Percentiles rank a stretch among this genome's conserved stretches.
These are phyloP conservation scores for Bungarus multicinctus DNA, from an alignment of 2,113 vertebrate species.

Conservation along the genomic window DNA sequence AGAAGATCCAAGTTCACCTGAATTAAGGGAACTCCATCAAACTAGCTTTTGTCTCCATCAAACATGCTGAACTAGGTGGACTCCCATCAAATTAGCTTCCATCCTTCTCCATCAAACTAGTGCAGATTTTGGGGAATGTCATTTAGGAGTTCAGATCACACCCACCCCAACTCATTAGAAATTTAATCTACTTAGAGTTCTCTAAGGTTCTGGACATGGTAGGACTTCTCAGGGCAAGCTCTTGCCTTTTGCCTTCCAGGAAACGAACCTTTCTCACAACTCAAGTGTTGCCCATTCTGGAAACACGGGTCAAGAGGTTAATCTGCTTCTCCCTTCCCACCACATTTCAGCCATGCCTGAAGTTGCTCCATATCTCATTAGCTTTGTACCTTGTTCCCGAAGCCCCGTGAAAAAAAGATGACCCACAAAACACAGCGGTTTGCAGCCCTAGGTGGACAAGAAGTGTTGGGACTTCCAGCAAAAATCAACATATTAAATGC, in stretches of 20 bases:
- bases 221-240: constrained; percentile 26
- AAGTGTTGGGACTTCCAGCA: constrained; percentile 44
- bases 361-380: rapidly evolving
- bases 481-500: constrained; percentile 32
- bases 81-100: too few relatives aligned
- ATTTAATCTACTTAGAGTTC: neutral
- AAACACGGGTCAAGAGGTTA: neutral
- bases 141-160: neutral
- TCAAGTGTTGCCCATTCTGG: constrained; percentile 22
- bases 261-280: neutral
- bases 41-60: too few relatives aligned
- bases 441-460: neutral
- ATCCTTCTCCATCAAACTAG: neutral
- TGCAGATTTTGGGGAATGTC: neutral
- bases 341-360: constrained; percentile 5
- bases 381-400: constrained; percentile 7
- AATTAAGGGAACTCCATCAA: too few relatives aligned
- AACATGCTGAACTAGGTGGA: too few relatives aligned
- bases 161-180: neutral
- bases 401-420: constrained; percentile 31
- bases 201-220: neutral
- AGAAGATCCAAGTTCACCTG: too few relatives aligned
- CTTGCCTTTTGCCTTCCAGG: constrained; percentile 21
- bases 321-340: neutral
- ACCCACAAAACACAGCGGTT: constrained; percentile 45